Conservation (phyloP, 2,797 vertebrate genomes). For the Xiphophorus birchmanni region DNA sequence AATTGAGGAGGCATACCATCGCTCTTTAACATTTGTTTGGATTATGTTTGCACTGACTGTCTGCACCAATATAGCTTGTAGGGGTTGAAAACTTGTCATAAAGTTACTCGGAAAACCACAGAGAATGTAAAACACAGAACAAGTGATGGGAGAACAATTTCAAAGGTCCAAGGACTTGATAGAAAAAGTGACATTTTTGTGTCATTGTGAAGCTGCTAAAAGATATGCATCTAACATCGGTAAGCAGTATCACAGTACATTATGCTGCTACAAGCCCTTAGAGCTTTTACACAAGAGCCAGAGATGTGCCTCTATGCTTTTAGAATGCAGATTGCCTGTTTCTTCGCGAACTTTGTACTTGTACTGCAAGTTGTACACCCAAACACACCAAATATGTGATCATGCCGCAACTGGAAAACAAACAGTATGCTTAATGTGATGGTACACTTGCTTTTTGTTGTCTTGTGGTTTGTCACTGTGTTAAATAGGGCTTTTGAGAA, state of each 20-base stretch:
- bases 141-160: conserved; percentile 45
- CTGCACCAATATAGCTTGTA: conserved; percentile 36
- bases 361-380: not conserved
- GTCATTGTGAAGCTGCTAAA: conserved; percentile 1
- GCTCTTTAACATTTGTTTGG: conserved; percentile 51
- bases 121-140: conserved; percentile 25
- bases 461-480: not conserved
- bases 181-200: conserved; percentile 33
- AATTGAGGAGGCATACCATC: conserved; percentile 36
- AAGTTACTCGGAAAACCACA: conserved; percentile 22
- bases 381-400: not conserved
- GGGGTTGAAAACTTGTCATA: conserved; percentile 38
- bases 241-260: conserved; percentile 1
- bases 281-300: conserved; percentile 3
- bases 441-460: not conserved
- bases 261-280: not conserved
- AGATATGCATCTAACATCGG: conserved; percentile 27
- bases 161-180: conserved; percentile 39
- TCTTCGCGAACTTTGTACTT: not conserved
- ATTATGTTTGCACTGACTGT: conserved; percentile 41
- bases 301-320: not conserved
- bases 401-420: not conserved
- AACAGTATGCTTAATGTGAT: not conserved
- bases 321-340: not conserved
- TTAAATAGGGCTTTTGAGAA: not conserved